Evolutionary conservation across 2,888 invertebrate genomes (phyloP), one percentile per base, ranked within the genome.

Genomic region (Xanthorhoe spadicearia): DNA sequence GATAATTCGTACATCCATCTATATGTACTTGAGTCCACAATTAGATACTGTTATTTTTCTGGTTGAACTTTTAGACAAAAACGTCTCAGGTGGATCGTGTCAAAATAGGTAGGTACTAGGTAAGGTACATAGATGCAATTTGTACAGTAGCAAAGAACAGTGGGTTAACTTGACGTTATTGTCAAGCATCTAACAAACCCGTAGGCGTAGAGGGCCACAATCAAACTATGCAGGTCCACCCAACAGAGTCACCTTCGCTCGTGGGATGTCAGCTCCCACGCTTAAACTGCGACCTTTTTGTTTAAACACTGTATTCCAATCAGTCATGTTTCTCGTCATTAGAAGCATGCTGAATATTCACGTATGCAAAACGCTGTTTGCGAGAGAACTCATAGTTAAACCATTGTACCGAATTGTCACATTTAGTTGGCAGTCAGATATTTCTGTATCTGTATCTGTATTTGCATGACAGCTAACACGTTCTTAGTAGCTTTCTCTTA

Each of bases 191-290:
- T 75, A 78, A 76, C 74, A 69, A 74, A 74, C 63, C 66, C 28
- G 87, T 86, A 78, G 85, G 86, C 77, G 85, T 32, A 69, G 79
- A 84, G 81, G 81, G 80, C 82, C 80, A 83, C 84, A 82, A 83
- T 87, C 81, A 84, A 83, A 82, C 82, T 81, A 83, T 83, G 81
- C 82, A 79, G 78, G 87, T 87, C 80, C 80, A 83, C 80, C 81
- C 81, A 83, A 65, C 71, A 76, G 77, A 85, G 84, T 84, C 82
- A 85, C 84, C 82, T 84, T 80, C 78, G 77, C 68, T 75, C 76
- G 86, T 88, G 82, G 85, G 88, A 75, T 80, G 84, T 68, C 70
- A 76, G 79, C 86, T 85, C 89, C 88, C 86, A 89, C 89, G 87
- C 86, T 79, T 79, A 75, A 74, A 79, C 78, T 81, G 70, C 82